Base-by-base conservation (phyloP, 2,113 vertebrate genomes). In the Eidolon helvum region DNA sequence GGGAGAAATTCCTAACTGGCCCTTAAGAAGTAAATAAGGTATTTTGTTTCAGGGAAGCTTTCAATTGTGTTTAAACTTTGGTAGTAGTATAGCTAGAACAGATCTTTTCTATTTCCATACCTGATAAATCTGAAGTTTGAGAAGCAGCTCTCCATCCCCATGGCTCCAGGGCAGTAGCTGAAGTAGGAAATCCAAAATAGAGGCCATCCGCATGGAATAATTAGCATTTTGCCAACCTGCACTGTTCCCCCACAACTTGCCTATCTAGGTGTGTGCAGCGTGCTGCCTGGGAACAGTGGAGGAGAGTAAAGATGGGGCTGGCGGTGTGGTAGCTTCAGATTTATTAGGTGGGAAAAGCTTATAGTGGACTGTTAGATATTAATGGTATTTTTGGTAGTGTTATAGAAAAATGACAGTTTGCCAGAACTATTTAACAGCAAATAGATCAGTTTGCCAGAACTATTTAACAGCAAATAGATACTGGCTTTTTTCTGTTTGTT, bases 171-270 rank as follows among this genome's bases (percentile, higher is more conserved):
- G 66, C 50, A 94, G 26, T 72, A 89, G 33, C 40, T 75, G n/a
- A 91, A 96, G 92, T 93, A 95, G 87, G 35, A 72, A 95, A 83
- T 96, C 92, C 97, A 95, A 98, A 91, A 77, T 96, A 85, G 63
- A 94, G 53, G 77, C 35, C 35, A 82, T 40, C 33, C 55, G 16
- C n/a, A 30, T 63, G 94, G 74, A 90, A 82, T 72, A 97, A 92
- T 83, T 91, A 75, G 63, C 21, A 1, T 95, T 96, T 93, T 74
- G 43, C 50, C 65, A 84, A 0, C 40, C 48, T 24, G 45, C 1
- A 12, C 33, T 74, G 38, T 85, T 28, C 18, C 21, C 22, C 57
- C 15, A 18, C 26, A 26, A 35, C 28, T 30, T 69, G 87, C 61
- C 68, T 96, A 7, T 96, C 90, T 90, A 75, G 57, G 59, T 94